A percentile compares a stretch with the other conserved stretches of the same genome.
Evolutionary conservation across 2,797 vertebrate species (phyloP).

Genomic region (Danionella dracula): DNA sequence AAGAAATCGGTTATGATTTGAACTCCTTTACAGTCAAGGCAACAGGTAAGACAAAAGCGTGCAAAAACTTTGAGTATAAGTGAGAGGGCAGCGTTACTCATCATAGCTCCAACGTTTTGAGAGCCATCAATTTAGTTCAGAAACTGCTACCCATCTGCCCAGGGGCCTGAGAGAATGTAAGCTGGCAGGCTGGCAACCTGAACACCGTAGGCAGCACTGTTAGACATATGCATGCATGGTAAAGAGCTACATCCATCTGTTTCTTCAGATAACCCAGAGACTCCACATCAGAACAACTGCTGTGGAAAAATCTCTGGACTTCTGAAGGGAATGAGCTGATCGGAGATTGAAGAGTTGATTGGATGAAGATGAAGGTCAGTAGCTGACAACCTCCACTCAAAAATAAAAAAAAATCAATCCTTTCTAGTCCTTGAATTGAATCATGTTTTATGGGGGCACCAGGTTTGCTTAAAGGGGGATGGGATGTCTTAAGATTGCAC

Average conservation of each 20-base stretch:
- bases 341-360: neutral
- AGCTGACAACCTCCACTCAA: neutral
- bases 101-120: conserved; percentile 7
- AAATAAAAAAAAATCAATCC: neutral
- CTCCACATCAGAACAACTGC: conserved; percentile 6
- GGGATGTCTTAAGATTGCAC: too few species aligned
- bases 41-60: too few species aligned
- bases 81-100: neutral
- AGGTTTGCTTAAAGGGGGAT: too few species aligned
- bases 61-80: too few species aligned
- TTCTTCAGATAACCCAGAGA: conserved; percentile 16
- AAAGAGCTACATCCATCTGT: conserved; percentile 16
- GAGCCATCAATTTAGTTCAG: conserved; percentile 21
- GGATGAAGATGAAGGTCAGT: neutral
- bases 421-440: too few species aligned
- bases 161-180: conserved; percentile 6
- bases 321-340: conserved; percentile 10
- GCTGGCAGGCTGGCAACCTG: neutral
- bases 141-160: conserved; percentile 28
- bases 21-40: too few species aligned
- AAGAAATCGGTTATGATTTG: too few species aligned
- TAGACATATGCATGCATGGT: neutral
- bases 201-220: neutral
- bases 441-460: too few species aligned
- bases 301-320: conserved; percentile 4